Evolutionary conservation across 2,113 vertebrate species (phyloP), one percentile per base, ranked within the genome.

Genomic region (Aplodontia rufa): DNA sequence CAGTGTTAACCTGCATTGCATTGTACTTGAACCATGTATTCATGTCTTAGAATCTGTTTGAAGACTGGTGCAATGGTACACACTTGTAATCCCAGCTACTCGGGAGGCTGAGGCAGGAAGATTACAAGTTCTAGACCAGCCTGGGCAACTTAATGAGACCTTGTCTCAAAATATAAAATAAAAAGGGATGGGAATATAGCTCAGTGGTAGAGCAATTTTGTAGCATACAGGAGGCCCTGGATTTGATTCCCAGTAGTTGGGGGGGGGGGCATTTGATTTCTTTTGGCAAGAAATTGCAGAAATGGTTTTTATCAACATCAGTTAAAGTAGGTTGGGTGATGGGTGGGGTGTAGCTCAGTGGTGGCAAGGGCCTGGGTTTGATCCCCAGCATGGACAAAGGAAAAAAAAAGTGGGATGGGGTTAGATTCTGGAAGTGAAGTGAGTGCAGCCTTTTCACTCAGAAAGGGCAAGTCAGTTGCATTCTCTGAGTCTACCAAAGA

Each of bases 401-500:
- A 20, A n/a, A 51, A 11, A n/a, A 19, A 74, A 96, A 64, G 30
- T 92, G 35, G 76, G 32, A 42, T 53, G 32, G 32, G 55, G 10
- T 26, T 71, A 95, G 60, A 76, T 75, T 86, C 82, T 13, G 72
- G 76, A 82, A 60, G 16, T n/a, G 10, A 91, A 60, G 51, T 37
- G 60, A 76, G 3, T 85, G 58, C 64, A 76, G 66, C 24, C 47
- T 68, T 95, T 93, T 86, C 72, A 72, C 1, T 96, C 96, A 91
- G 53, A 96, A 96, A 82, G 26, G 30, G 95, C 93, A 92, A 91
- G 58, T 79, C 0, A 1, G 37, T 96, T 95, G 45, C 94, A 92
- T 95, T 94, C 92, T 97, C 95, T 97, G 91, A 97, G 97, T 98
- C 98, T 97, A 97, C 98, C 98, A 98, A 98, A 98, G 97, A 98